A percentile compares a stretch with the other conserved stretches of the same genome.
phyloP scores from a whole-genome alignment of 2,888 invertebrate species.

The Druceiella hillmani region DNA sequence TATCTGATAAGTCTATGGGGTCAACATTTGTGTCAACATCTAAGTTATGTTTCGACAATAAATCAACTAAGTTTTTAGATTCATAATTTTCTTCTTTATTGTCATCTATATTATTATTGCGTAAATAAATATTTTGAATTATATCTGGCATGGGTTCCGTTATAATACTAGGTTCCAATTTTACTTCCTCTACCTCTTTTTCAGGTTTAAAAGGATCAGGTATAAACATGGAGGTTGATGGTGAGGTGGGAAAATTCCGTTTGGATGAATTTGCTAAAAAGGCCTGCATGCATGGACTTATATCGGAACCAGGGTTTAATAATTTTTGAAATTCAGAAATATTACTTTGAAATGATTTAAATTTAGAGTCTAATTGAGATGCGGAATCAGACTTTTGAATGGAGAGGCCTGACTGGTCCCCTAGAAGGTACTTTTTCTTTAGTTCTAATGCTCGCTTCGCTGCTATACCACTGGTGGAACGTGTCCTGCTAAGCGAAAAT shows the following conservation, averaged over 20 bases:
- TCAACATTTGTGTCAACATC: too few species aligned
- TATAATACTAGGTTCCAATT: too few species aligned
- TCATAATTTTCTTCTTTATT: conserved; percentile 32
- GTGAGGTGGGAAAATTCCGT: conserved; percentile 16
- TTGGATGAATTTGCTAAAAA: conserved; percentile 44
- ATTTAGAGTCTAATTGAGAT: conserved; percentile 76
- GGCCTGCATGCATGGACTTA: conserved; percentile 64
- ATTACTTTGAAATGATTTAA: conserved; percentile 77
- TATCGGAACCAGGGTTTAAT: conserved; percentile 68
- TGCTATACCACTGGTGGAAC: conserved; percentile 83
- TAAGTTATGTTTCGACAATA: too few species aligned
- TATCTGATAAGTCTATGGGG: too few species aligned
- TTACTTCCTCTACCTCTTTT: too few species aligned
- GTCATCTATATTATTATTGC: conserved; percentile 55
- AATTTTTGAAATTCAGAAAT: conserved; percentile 87
- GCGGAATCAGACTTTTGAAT: conserved; percentile 80
- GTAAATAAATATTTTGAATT: conserved; percentile 59
- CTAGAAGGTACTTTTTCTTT: conserved; percentile 78
- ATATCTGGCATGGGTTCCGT: conserved; percentile 59
- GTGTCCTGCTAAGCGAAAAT: conserved; percentile 73
- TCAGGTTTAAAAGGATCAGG: too few species aligned
- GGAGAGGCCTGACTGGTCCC: conserved; percentile 62
- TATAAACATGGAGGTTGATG: conserved; percentile 10
- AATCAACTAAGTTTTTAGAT: too few species aligned
- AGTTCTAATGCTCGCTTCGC: conserved; percentile 82